phyloP scores from a whole-genome alignment of 2,113 vertebrate genomes.

The Bos taurus region ARS-UCD2.0 NC_037343.1:43971001-43971500 shows the following conservation, averaged over 20 bases:
- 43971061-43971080: background rate
- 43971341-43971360: background rate
- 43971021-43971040: background rate
- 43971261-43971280: background rate
- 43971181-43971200: background rate
- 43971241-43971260: background rate
- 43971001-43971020: background rate
- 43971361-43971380: background rate
- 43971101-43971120: background rate
- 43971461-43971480: background rate
- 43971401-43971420: background rate
- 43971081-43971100: background rate
- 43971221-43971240: background rate
- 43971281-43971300: background rate
- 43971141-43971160: accelerated
- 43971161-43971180: background rate
- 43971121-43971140: background rate
- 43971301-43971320: background rate
- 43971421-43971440: background rate
- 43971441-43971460: background rate
- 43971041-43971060: background rate
- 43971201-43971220: background rate
- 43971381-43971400: background rate
- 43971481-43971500: background rate
- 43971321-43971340: background rate